Evolutionary conservation across 2,113 vertebrate genomes (phyloP).

Genomic region (Malurus melanocephalus): DNA sequence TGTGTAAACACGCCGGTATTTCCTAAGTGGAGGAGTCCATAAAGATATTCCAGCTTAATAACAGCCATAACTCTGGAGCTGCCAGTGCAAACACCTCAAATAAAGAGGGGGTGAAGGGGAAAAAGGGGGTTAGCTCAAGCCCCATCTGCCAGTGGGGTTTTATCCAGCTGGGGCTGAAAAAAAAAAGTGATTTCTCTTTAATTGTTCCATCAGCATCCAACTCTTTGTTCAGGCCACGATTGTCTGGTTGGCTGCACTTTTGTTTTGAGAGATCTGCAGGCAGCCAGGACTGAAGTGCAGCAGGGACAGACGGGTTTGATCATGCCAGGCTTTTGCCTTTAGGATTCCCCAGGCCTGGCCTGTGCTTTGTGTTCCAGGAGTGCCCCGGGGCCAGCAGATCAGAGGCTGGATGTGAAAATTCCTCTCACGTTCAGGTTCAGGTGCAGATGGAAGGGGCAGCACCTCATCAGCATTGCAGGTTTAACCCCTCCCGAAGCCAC

Average conservation of each 20-base stretch:
- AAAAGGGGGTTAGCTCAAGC: background rate
- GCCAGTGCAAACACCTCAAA: background rate
- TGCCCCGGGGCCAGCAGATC: background rate
- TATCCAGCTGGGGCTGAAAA: background rate
- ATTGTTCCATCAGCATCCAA: background rate
- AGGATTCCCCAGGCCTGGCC: background rate
- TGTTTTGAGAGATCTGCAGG: slow-evolving; percentile 35
- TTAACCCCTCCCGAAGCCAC: background rate
- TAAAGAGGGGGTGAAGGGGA: background rate
- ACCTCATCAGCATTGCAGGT: accelerated
- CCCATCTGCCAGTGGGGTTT: background rate
- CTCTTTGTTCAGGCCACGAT: background rate
- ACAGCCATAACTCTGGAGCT: background rate
- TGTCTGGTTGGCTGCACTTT: background rate
- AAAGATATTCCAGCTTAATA: slow-evolving; percentile 26
- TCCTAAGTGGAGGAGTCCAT: background rate
- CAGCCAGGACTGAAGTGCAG: slow-evolving; percentile 8
- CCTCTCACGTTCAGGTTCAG: accelerated
- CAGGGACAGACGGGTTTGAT: slow-evolving; percentile 30
- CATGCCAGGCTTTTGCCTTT: background rate
- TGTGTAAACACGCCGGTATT: background rate
- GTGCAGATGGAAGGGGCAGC: background rate
- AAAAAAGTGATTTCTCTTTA: background rate
- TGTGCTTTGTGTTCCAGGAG: background rate
- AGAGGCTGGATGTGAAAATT: background rate